Base-by-base conservation (phyloP, 2,888 invertebrate species). In the Mycogona germanica region DNA sequence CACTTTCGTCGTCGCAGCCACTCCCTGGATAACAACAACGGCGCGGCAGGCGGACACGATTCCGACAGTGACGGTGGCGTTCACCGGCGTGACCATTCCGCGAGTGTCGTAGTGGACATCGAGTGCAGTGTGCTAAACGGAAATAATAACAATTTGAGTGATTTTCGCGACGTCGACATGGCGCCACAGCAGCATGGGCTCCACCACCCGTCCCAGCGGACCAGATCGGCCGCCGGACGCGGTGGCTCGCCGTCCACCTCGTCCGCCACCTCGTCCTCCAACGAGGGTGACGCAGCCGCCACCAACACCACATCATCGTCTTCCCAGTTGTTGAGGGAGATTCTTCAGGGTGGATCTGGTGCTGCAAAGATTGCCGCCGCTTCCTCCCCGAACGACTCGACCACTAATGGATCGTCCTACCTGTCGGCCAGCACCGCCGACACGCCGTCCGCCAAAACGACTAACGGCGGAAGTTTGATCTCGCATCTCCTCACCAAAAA, bases 341-440 rank as follows among this genome's bases (percentile, higher is more conserved):
- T 92, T 65, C 77, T 92, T 57, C 91, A 91, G 70, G 87, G 82
- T 62, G 83, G 85, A 65, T 88, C 88, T 69, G 85, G 87, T 72
- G 80, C 85, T 60, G 77, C 87, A 65, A 76, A 85, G 64, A 76
- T 79, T 60, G 75, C 84, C 47, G n/a, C n/a, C n/a, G n/a, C n/a
- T n/a, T n/a, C n/a, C n/a, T n/a, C 45, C 35, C 7, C 25, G 19
- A 9, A 14, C 9, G 25, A 25, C n/a, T 38, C n/a, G 14, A 35
- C 23, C 9, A 32, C 21, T 17, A 28, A 35, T 47, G 40, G 55
- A 12, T 29, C 37, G 6, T 37, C 35, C n/a, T 32, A 35, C 17
- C 26, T 42, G 12, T 49, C 51, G 6, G 55, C 45, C 32, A 50
- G 51, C 42, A 29, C 21, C n/a, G n/a, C n/a, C n/a, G n/a, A n/a